These are phyloP conservation scores for Bradypodion ventrale DNA, from an alignment of 2,797 vertebrate genomes.

Conservation along the genomic window DNA sequence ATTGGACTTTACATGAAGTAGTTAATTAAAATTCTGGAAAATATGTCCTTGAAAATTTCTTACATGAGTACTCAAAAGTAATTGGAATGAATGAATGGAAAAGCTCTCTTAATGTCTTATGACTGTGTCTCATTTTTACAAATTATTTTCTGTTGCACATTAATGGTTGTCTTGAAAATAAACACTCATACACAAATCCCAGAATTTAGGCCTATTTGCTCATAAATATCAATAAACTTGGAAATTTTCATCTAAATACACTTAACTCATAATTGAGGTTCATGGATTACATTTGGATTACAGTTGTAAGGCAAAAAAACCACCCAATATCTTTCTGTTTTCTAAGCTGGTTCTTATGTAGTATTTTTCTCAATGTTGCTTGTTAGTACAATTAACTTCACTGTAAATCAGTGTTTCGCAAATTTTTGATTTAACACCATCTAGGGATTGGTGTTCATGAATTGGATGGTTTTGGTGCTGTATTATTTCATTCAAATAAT, in stretches of 20 bases:
- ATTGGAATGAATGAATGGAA: neutral
- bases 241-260: neutral
- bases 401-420: neutral
- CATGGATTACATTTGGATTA: neutral
- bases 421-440: neutral
- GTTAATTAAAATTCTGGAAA: neutral
- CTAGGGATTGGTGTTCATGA: no score
- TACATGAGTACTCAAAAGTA: neutral
- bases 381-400: neutral
- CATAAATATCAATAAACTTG: neutral
- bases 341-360: neutral
- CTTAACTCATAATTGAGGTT: neutral
- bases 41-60: neutral
- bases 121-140: neutral
- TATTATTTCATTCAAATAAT: no score
- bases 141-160: conserved; percentile 4
- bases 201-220: neutral
- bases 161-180: conserved; percentile 12
- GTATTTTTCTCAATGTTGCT: neutral
- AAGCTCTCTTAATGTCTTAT: neutral
- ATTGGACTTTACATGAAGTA: neutral
- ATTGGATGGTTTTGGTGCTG: no score
- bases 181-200: neutral
- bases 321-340: neutral
- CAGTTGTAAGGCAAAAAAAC: neutral